phyloP scores from a whole-genome alignment of 1,140 invertebrate genomes.

The Drosophila aff. region DNA sequence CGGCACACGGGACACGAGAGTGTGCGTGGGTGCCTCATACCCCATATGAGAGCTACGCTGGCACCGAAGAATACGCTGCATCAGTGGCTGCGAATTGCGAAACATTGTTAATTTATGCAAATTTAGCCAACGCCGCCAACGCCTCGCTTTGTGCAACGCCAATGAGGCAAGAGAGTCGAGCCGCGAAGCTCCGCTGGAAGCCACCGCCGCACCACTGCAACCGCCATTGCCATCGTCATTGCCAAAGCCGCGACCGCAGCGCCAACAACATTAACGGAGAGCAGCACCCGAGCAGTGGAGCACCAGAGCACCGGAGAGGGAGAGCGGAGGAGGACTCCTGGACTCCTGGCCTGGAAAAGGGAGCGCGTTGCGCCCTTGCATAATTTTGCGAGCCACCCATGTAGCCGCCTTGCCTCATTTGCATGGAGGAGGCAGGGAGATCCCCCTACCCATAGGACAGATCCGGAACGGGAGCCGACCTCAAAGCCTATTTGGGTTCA shows the following conservation, averaged over 20 bases:
- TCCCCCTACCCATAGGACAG: not conserved
- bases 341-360: not conserved
- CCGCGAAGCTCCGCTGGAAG: slow-evolving; percentile 28
- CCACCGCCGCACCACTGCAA: slow-evolving; percentile 43
- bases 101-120: slow-evolving; percentile 83
- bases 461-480: slow-evolving; percentile 18
- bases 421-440: slow-evolving; percentile 15
- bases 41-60: not conserved
- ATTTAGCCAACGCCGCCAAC: slow-evolving; percentile 72
- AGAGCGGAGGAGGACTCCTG: not conserved
- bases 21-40: not conserved
- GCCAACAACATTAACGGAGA: slow-evolving; percentile 76
- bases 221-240: slow-evolving; percentile 35
- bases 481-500: slow-evolving; percentile 57
- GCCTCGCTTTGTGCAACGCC: slow-evolving; percentile 75
- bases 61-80: slow-evolving; percentile 75
- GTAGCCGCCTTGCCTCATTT: slow-evolving; percentile 33
- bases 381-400: slow-evolving; percentile 51
- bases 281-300: not conserved
- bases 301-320: too few relatives aligned
- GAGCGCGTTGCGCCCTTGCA: slow-evolving; percentile 33
- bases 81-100: slow-evolving; percentile 79
- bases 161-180: slow-evolving; percentile 69
- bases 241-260: slow-evolving; percentile 68
- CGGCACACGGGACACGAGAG: slow-evolving; percentile 4